phyloP scores from a whole-genome alignment of 1,140 invertebrate genomes.

The Nasonia giraulti region DNA sequence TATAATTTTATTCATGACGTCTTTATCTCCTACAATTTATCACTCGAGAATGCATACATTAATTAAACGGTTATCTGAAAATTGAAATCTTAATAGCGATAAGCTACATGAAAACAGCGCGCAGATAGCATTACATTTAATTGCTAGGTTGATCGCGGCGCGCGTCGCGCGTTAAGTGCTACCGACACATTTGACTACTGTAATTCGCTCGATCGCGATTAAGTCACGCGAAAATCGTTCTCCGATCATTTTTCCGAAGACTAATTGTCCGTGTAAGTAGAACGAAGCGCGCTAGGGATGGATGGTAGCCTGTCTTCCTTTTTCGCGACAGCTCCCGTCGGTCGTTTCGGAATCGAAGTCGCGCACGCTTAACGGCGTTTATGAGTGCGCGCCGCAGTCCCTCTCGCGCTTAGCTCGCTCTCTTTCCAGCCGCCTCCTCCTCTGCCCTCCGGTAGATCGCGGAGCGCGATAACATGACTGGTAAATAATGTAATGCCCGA shows the following conservation, averaged over 20 bases:
- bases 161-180: too few species aligned
- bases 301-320: background rate
- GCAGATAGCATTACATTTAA: background rate
- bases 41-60: background rate
- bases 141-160: background rate
- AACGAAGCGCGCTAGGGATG: background rate
- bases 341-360: constrained; percentile 12
- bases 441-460: background rate
- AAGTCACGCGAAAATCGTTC: background rate
- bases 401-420: background rate
- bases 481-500: constrained; percentile 38
- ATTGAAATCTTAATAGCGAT: constrained; percentile 14
- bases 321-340: background rate
- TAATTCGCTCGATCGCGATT: background rate
- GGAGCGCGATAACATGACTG: constrained; percentile 14
- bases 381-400: background rate
- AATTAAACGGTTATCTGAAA: constrained; percentile 28
- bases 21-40: constrained; percentile 2
- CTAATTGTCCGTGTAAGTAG: background rate
- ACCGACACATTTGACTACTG: background rate
- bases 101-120: too few species aligned
- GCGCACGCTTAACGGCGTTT: constrained; percentile 13
- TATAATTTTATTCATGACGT: constrained; percentile 29
- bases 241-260: background rate
- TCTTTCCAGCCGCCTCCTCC: background rate